phyloP scores from a whole-genome alignment of 2,113 vertebrate genomes.

The Bubalus kerabau region DNA sequence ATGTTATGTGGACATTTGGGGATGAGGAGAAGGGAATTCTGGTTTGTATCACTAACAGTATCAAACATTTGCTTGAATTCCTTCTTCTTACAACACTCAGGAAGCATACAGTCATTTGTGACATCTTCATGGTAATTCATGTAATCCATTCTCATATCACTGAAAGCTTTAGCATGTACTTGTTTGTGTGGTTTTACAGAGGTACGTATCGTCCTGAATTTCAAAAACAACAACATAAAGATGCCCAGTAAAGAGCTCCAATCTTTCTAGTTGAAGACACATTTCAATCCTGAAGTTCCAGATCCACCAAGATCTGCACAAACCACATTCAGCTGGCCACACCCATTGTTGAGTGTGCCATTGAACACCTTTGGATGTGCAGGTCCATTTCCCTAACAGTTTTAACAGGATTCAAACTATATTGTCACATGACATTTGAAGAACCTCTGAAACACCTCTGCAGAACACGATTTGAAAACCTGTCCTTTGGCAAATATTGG shows the following conservation, averaged over 20 bases:
- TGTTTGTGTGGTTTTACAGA: background rate
- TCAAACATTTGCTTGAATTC: background rate
- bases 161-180: background rate
- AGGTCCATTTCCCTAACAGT: background rate
- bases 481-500: background rate
- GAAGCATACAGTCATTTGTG: background rate
- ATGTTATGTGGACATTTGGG: background rate
- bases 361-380: background rate
- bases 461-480: background rate
- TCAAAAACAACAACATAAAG: background rate
- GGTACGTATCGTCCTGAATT: background rate
- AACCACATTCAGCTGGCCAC: background rate
- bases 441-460: background rate
- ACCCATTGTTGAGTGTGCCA: fast-evolving
- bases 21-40: background rate
- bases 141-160: background rate
- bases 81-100: slow-evolving; percentile 6
- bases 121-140: background rate
- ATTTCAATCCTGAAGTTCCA: background rate
- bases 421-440: background rate
- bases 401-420: background rate
- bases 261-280: background rate
- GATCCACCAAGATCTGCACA: background rate
- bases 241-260: background rate
- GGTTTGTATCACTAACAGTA: background rate